Conservation (phyloP, 92 coral and sea anemone genomes). For the Zoanthus sansibaricus region DNA sequence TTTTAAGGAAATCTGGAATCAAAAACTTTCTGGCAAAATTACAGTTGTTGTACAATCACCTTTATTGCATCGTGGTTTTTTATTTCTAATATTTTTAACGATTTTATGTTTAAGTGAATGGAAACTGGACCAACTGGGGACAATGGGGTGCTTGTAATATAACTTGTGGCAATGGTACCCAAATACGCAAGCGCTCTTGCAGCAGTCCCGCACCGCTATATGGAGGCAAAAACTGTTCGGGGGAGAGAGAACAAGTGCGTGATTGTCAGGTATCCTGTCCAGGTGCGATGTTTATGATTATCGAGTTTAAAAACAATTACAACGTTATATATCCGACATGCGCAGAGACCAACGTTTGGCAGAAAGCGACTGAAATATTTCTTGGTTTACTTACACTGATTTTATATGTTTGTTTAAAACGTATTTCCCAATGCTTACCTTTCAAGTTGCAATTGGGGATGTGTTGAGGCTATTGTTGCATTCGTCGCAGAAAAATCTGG, state of each 20-base stretch:
- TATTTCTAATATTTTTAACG: not conserved
- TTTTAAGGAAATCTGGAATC: no score
- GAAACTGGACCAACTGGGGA: constrained; percentile 25
- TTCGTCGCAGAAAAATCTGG: no score
- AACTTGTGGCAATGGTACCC: constrained; percentile 42
- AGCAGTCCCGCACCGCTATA: constrained; percentile 1
- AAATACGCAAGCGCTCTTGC: constrained; percentile 9
- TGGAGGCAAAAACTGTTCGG: constrained; percentile 24
- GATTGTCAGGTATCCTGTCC: constrained; percentile 32
- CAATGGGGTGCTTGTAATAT: constrained; percentile 32
- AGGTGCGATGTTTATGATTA: not conserved
- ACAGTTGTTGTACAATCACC: no score
- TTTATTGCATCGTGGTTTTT: no score
- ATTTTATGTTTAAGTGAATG: not conserved
- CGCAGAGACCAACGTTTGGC: no score
- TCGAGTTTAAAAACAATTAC: not conserved
- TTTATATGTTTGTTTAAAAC: no score
- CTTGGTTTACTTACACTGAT: no score
- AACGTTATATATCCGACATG: not conserved
- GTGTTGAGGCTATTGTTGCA: no score
- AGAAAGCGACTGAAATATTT: no score
- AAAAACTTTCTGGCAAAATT: no score
- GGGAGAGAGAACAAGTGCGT: constrained; percentile 19
- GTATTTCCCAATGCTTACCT: no score
- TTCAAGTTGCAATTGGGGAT: no score